phyloP scores from a whole-genome alignment of 1,140 invertebrate genomes.

The Aphaenogaster rudis region DNA sequence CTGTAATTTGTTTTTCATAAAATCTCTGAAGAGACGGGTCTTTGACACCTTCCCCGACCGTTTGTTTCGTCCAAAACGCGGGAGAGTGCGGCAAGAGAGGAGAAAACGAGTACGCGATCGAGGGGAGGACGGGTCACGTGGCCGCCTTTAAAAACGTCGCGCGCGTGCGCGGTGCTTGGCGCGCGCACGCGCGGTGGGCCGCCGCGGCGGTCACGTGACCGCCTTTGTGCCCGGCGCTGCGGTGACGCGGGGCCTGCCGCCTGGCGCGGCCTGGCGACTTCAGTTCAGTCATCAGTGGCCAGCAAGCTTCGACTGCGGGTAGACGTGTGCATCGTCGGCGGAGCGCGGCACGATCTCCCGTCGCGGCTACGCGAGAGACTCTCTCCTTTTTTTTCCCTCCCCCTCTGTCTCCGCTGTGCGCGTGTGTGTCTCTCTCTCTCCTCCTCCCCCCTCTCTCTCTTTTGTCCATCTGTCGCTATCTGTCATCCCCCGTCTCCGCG shows the following conservation, averaged over 20 bases:
- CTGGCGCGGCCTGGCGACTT: slow-evolving; percentile 3
- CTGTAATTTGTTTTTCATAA: neutral
- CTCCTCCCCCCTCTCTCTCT: slow-evolving; percentile 19
- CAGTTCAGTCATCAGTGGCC: slow-evolving; percentile 75
- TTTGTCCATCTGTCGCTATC: slow-evolving; percentile 31
- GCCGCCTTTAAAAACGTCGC: neutral
- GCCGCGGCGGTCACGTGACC: slow-evolving; percentile 73
- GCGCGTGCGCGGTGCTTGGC: neutral
- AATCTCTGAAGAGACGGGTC: neutral
- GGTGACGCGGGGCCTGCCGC: slow-evolving; percentile 21
- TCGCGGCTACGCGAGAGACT: slow-evolving; percentile 77
- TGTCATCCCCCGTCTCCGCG: slow-evolving; percentile 20
- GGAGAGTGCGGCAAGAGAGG: neutral
- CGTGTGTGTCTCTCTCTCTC: slow-evolving; percentile 43
- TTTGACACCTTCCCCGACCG: neutral
- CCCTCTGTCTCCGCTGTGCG: slow-evolving; percentile 2
- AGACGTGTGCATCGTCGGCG: slow-evolving; percentile 75
- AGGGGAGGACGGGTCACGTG: too few relatives aligned
- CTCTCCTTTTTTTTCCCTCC: slow-evolving; percentile 66
- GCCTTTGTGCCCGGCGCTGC: slow-evolving; percentile 68
- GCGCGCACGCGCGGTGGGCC: slow-evolving; percentile 19
- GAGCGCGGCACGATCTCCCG: slow-evolving; percentile 71
- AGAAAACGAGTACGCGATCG: too few relatives aligned
- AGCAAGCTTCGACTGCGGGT: slow-evolving; percentile 80
- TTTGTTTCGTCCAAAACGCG: neutral